A percentile compares a stretch with the other conserved stretches of the same genome.
phyloP scores from a whole-genome alignment of 1,140 invertebrate genomes.

The Nasonia longicornis region DNA sequence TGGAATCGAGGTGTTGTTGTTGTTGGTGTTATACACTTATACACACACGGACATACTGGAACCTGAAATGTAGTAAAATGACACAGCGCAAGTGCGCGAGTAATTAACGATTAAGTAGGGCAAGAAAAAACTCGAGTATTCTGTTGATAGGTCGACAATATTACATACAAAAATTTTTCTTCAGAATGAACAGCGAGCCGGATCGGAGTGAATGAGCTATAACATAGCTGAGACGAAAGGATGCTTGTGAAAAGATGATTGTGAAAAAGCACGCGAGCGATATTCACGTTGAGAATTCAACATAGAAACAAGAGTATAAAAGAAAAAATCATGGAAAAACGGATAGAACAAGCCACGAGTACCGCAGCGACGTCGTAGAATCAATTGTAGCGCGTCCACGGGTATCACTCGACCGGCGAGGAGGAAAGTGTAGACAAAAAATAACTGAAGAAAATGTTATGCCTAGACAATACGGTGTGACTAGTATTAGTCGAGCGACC shows the following conservation, averaged over 20 bases:
- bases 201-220: not conserved
- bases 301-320: slow-evolving; percentile 8
- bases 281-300: slow-evolving; percentile 10
- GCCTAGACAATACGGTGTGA: slow-evolving; percentile 54
- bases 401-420: not conserved
- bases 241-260: slow-evolving; percentile 6
- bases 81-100: not conserved
- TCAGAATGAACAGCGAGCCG: slow-evolving; percentile 2
- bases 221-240: slow-evolving; percentile 24
- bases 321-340: slow-evolving; percentile 12
- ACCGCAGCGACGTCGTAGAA: slow-evolving; percentile 1
- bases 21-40: not conserved
- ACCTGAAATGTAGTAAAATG: not conserved
- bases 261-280: slow-evolving; percentile 17
- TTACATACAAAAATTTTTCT: slow-evolving; percentile 25
- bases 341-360: not conserved
- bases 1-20: not conserved
- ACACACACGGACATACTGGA: not conserved
- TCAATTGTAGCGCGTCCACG: slow-evolving; percentile 1
- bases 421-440: slow-evolving; percentile 17
- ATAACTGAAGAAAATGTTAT: slow-evolving; percentile 36
- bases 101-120: slow-evolving; percentile 24
- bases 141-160: slow-evolving; percentile 31
- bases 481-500: slow-evolving; percentile 56
- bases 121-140: slow-evolving; percentile 36